Evolutionary conservation across 2,113 vertebrate genomes (phyloP), one percentile per base, ranked within the genome.

Genomic region (Numida meleagris): DNA sequence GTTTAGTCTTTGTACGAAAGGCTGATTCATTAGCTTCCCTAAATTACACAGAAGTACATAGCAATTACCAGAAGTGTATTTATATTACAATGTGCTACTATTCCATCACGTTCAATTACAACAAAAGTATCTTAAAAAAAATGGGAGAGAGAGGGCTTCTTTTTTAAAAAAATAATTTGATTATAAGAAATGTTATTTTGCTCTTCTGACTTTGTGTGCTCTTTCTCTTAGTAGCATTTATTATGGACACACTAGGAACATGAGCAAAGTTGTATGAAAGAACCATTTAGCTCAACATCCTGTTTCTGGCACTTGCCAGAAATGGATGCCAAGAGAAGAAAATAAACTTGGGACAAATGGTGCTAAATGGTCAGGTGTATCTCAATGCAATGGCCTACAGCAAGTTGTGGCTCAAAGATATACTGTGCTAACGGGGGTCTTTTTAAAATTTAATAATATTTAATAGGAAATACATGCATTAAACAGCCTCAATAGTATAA

Each of bases 241-340:
- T 31, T 65, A 2, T 7, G 23, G 15, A 12, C 4, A 1, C 33
- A 7, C 46, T 33, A 29, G 66, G 34, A 63, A 2, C 9, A 2
- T 1, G 18, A 18, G 20, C 36, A 8, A 11, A 45, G 17, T 3
- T 29, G 21, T 4, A 0, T 9, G 14, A 4, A 19, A 66, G 65
- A 74, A 33, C 34, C 9, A 3, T 70, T 81, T 42, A 4, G 0
- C 42, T 62, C 34, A 9, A 2, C 9, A 12, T 6, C 14, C 20
- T 21, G 2, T 6, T 88, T 12, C 51, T 50, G 12, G 27, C 48
- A 2, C 38, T 62, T 36, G 31, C 20, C 6, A 8, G 24, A 67
- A 6, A 59, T 10, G 53, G 72, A 40, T 68, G 46, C 43, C 62
- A 27, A 33, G 62, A 62, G 42, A 48, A 12, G 38, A 67, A 82